Evolutionary conservation across 2,888 invertebrate species (phyloP).

Genomic region (Phlogophora meticulosa): DNA sequence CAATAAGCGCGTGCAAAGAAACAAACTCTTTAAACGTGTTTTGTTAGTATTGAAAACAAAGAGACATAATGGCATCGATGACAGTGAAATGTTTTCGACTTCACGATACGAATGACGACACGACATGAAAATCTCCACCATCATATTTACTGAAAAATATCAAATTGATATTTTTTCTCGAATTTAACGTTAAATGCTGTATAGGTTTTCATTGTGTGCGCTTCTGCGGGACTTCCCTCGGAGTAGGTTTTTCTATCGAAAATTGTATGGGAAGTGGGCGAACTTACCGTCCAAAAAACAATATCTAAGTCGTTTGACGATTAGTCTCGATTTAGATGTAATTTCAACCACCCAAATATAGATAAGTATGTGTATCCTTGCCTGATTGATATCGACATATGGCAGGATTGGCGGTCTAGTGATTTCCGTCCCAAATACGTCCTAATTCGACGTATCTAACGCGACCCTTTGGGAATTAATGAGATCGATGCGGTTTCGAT

Average conservation of each 20-base stretch:
- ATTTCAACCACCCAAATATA: constrained; percentile 17
- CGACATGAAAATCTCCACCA: not conserved
- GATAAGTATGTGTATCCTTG: constrained; percentile 28
- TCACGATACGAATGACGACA: too few species aligned
- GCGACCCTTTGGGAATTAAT: constrained; percentile 76
- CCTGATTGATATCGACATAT: constrained; percentile 84
- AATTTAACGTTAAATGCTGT: not conserved
- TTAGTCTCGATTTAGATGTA: not conserved
- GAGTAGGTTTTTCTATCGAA: not conserved
- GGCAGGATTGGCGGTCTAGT: constrained; percentile 70
- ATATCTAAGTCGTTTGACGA: not conserved
- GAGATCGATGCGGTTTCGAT: constrained; percentile 76
- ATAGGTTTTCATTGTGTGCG: not conserved
- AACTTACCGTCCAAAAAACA: not conserved
- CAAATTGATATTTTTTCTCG: not conserved
- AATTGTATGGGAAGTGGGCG: not conserved
- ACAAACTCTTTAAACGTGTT: too few species aligned
- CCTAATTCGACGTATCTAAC: constrained; percentile 84
- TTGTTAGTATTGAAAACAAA: too few species aligned
- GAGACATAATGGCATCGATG: too few species aligned
- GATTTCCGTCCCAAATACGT: constrained; percentile 80
- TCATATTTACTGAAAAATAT: not conserved
- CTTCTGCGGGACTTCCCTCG: not conserved
- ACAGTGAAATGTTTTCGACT: not conserved
- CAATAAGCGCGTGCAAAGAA: too few species aligned